Evolutionary conservation across 1,140 invertebrate genomes (phyloP).

Genomic region (Gryllus bimaculatus): DNA sequence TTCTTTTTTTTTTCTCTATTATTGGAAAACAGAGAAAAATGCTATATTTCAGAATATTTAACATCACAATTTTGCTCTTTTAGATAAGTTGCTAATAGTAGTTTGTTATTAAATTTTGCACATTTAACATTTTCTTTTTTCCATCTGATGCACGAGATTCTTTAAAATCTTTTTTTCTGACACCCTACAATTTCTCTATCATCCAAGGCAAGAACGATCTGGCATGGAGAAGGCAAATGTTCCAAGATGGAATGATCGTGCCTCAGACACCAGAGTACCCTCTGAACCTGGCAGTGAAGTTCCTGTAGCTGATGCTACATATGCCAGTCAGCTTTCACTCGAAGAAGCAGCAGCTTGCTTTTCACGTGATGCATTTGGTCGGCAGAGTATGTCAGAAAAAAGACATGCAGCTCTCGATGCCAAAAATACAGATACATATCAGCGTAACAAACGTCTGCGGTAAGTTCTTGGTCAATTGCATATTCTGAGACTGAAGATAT

Average conservation of each 20-base stretch:
- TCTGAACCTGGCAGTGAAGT: conserved; percentile 12
- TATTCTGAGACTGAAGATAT: too few species aligned
- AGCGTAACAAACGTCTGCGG: conserved; percentile 78
- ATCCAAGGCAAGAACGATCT: background rate
- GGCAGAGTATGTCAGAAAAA: conserved; percentile 96
- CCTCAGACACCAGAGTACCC: background rate
- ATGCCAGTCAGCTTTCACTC: conserved; percentile 67
- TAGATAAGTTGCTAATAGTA: too few species aligned
- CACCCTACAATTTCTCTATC: background rate
- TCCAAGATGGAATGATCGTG: background rate
- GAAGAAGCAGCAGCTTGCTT: conserved; percentile 60
- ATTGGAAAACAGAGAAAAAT: too few species aligned
- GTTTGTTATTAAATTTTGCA: too few species aligned
- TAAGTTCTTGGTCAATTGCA: conserved; percentile 30
- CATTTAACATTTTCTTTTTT: too few species aligned
- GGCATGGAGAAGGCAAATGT: background rate
- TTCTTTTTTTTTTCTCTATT: too few species aligned
- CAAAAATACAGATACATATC: conserved; percentile 89
- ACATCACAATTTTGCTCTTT: too few species aligned
- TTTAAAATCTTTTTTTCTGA: too few species aligned
- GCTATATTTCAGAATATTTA: too few species aligned
- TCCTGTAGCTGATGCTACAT: conserved; percentile 48
- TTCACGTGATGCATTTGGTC: conserved; percentile 80
- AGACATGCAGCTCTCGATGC: conserved; percentile 88
- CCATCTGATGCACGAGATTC: too few species aligned